Evolutionary conservation across 2,797 vertebrate species (phyloP).

Genomic region (Microcaecilia unicolor): DNA sequence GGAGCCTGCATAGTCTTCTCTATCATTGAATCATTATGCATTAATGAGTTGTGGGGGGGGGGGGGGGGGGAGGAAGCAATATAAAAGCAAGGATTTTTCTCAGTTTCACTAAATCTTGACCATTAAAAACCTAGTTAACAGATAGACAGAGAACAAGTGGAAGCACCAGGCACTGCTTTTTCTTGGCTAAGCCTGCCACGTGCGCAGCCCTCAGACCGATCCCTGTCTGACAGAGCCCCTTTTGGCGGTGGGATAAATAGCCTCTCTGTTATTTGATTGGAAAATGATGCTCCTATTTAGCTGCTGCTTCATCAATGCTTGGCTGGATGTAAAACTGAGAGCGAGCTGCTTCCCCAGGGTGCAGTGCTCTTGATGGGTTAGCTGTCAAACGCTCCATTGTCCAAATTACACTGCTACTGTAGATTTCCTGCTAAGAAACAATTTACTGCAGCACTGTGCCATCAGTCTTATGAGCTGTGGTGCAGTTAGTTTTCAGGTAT

Average conservation of each 20-base stretch:
- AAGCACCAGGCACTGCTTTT: background rate
- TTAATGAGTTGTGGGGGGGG: constrained; percentile 2
- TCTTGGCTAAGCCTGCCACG: constrained; percentile 15
- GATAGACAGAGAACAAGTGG: constrained; percentile 7
- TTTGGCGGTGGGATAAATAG: constrained; percentile 49
- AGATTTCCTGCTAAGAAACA: constrained; percentile 66
- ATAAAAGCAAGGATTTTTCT: constrained; percentile 22
- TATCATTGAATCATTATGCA: constrained; percentile 3
- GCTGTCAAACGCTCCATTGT: constrained; percentile 81
- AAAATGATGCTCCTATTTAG: constrained; percentile 60
- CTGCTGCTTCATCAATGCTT: constrained; percentile 52
- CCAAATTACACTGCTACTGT: constrained; percentile 68
- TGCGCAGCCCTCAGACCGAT: background rate
- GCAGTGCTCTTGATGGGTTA: constrained; percentile 60
- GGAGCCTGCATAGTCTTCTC: background rate
- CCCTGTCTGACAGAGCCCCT: constrained; percentile 6
- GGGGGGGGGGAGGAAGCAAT: background rate
- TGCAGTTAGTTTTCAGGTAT: constrained; percentile 24
- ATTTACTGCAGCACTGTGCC: constrained; percentile 48
- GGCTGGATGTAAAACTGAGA: constrained; percentile 47
- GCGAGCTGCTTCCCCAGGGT: constrained; percentile 58
- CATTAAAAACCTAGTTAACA: background rate
- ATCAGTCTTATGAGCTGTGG: constrained; percentile 25
- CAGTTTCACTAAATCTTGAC: constrained; percentile 1
- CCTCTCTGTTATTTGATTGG: constrained; percentile 32